A percentile compares a stretch with the other conserved stretches of the same genome.
phyloP scores from a whole-genome alignment of 2,888 invertebrate genomes.

The Agrypnus murinus region DNA sequence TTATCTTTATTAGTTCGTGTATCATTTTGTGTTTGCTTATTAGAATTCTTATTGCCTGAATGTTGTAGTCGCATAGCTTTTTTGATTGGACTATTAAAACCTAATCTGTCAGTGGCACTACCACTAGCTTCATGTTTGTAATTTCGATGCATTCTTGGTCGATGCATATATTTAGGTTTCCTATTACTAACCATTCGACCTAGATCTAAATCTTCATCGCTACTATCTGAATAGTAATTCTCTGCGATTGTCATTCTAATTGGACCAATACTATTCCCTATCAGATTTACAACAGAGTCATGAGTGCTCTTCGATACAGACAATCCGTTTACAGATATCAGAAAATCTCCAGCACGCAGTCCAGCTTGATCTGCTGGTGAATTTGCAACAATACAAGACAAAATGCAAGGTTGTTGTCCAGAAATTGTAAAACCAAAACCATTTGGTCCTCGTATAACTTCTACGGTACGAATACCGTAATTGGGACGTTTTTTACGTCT shows the following conservation, averaged over 20 bases:
- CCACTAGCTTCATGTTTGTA: constrained; percentile 54
- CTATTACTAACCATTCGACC: constrained; percentile 73
- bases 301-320: constrained; percentile 95
- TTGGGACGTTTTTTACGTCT: constrained; percentile 82
- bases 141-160: constrained; percentile 56
- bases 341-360: constrained; percentile 91
- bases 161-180: constrained; percentile 77
- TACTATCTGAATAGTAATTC: constrained; percentile 89
- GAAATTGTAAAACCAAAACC: constrained; percentile 99
- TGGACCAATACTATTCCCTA: constrained; percentile 89
- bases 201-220: constrained; percentile 82
- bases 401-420: constrained; percentile 95
- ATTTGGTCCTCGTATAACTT: constrained; percentile 88
- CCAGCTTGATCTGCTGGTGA: constrained; percentile 95
- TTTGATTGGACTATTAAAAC: constrained; percentile 50
- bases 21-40: constrained; percentile 30
- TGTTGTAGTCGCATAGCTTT: constrained; percentile 51
- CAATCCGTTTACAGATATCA: constrained; percentile 93
- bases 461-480: constrained; percentile 87
- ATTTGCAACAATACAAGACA: constrained; percentile 93
- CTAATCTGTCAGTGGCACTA: constrained; percentile 43
- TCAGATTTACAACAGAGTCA: constrained; percentile 93
- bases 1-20: constrained; percentile 35
- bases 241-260: constrained; percentile 91
- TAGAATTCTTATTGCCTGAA: constrained; percentile 24